Base-by-base conservation (phyloP, 2,888 invertebrate genomes). In the Macrophya alboannulata region DNA sequence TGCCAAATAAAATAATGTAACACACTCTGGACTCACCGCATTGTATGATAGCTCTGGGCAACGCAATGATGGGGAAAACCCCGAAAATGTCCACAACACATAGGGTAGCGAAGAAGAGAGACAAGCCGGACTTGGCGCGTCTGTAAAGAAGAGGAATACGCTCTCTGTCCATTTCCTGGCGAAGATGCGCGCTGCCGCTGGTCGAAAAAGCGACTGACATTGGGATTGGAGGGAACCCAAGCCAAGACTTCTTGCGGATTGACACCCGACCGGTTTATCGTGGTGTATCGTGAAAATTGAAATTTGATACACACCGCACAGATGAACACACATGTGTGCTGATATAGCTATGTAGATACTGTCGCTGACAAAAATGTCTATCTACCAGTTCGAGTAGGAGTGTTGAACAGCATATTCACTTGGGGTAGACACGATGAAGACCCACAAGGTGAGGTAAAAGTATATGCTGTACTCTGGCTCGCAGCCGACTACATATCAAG, bases 41-140 rank as follows among this genome's bases (percentile, higher is more conserved):
- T 88, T 96, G 95, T 74, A 97, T 96, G 37, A 98, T 95, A 43
- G 97, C 95, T 88, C 96, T 96, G 0, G 97, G 97, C 85, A 98
- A 92, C 0, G 97, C 95, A 17, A 98, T 95, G 1, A 98, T 95
- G 0, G 97, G 97, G 91, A 97, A 97, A 0, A 98, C 97, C 68
- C 97, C 98, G 91, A 98, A 97, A 74, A 97, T 95, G 92, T 97
- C 97, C 25, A 98, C 95, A 43, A 98, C 96, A 92, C 97, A 97
- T 65, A 97, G 94, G 17, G 96, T 94, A 0, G 97, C 96, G 91
- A 97, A 96, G 76, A 96, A 92, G 4, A 97, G 94, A 51, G 96
- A 96, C 6, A 97, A 94, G 0, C 96, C 96, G n/a, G 92, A 88
- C 86, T 88, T 90, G 3, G 85, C 74, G 37, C 89, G 85, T 82